Evolutionary conservation across 2,797 vertebrate species (phyloP), one percentile per base, ranked within the genome.

Genomic region (Allobates femoralis): DNA sequence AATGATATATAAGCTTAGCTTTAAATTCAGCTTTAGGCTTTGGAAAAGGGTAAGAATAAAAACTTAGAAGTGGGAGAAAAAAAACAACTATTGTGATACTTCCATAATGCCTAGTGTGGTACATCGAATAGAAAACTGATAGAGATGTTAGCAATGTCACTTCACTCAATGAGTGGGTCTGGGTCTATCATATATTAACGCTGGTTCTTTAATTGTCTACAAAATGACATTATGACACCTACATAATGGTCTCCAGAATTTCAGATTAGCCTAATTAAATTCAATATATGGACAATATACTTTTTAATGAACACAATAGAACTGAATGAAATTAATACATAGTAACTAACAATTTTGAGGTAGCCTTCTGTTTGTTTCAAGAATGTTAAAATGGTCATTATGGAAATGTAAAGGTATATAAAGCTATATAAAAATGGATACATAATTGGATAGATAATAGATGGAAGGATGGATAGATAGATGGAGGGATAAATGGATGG

Each of bases 91-190:
- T 77, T 77, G 58, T 55, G 14, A 76, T 76, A 15, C 15, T n/a
- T n/a, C n/a, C n/a, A n/a, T n/a, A n/a, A n/a, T n/a, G n/a, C n/a
- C n/a, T n/a, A n/a, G n/a, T n/a, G 18, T 28, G 41, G 79, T 81
- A 81, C 58, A 86, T 60, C 82, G 81, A 81, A 82, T 76, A 37
- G 50, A 73, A 86, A 15, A 67, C 80, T 69, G 71, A 82, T 32
- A 41, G 51, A 76, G 55, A 81, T 73, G 60, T 75, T 82, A 75
- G 26, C 82, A 77, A 77, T 86, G 85, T 77, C 71, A 76, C 71
- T 16, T 2, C 50, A 81, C 79, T 77, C 16, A 77, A 56, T 56
- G 46, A 55, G 56, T 50, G 41, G n/a, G 56, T 76, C 41, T 51
- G 16, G 19, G 46, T 81, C 41, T 14, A 64, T 69, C 66, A 80